Evolutionary conservation across 2,888 invertebrate genomes (phyloP), one percentile per base, ranked within the genome.

Genomic region (Lathronympha strigana): DNA sequence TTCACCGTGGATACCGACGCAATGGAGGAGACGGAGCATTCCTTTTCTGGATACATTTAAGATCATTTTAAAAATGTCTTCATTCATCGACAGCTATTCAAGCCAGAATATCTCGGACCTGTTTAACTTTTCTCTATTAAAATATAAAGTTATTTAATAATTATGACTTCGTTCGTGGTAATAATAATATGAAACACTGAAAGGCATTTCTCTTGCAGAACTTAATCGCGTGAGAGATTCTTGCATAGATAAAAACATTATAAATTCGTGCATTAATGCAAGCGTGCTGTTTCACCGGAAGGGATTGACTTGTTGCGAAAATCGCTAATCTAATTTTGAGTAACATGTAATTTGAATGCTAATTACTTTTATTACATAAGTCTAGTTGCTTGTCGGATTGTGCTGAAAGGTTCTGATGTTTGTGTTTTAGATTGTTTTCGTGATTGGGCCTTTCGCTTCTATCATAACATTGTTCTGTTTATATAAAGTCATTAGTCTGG

Each of bases 211-310:
- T 64, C 58, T 31, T 36, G 61, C 25, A 47, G 21, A 51, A 55
- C 36, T 40, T 17, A 61, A 61, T 49, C 49, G 61, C 70, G 71
- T 69, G 69, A 69, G 69, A 66, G 67, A 72, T 76, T 72, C 73
- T 73, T 76, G 71, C 74, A 74, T 72, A 74, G 76, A 73, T 76
- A 78, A 75, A 77, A 11, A 15, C 71, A 79, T 80, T 79, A 77
- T 73, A 73, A 77, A 78, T 72, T 75, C 73, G 70, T 74, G 70
- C 71, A 73, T 76, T 72, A 77, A 75, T 66, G 67, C 68, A 68
- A 74, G 72, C 74, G 73, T 72, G 67, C 23, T 33, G 73, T 62
- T 69, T 63, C 73, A 72, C 77, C 79, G 78, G 79, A 78, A 79
- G 75, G 73, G 74, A 63, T 73, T 72, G 55, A 70, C 70, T 70